phyloP scores from a whole-genome alignment of 2,113 vertebrate species.

The Oostethus manadensis region DNA sequence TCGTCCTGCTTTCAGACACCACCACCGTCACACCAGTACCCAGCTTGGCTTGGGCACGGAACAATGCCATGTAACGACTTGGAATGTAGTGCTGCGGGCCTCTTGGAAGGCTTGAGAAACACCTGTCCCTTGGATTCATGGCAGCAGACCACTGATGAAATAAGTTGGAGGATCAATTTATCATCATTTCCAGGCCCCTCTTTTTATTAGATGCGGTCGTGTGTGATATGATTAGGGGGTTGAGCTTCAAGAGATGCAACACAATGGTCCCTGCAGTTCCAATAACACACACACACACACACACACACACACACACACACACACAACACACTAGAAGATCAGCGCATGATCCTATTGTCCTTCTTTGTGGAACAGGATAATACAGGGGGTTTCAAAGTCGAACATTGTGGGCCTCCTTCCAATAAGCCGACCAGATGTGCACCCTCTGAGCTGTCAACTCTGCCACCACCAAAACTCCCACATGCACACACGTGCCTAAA shows the following conservation, averaged over 20 bases:
- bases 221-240: constrained; percentile 28
- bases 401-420: too few relatives aligned
- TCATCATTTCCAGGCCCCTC: constrained; percentile 38
- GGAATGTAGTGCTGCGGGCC: constrained; percentile 1
- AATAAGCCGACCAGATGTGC: too few relatives aligned
- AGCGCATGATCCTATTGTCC: too few relatives aligned
- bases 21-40: not conserved
- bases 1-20: not conserved
- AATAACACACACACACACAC: not conserved
- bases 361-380: too few relatives aligned
- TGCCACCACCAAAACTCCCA: not conserved
- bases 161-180: constrained; percentile 26
- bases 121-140: constrained; percentile 34
- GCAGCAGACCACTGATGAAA: constrained; percentile 27
- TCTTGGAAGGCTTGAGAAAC: constrained; percentile 20
- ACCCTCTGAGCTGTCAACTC: too few relatives aligned
- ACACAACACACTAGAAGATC: not conserved
- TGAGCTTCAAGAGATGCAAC: constrained; percentile 8
- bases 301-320: not conserved
- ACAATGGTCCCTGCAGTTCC: not conserved
- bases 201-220: constrained; percentile 33
- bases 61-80: constrained; percentile 17
- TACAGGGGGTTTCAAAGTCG: too few relatives aligned
- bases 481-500: not conserved
- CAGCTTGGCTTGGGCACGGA: constrained; percentile 14